Evolutionary conservation across 2,113 vertebrate species (phyloP), one percentile per base, ranked within the genome.

Genomic region (Hemichromis elongatus): DNA sequence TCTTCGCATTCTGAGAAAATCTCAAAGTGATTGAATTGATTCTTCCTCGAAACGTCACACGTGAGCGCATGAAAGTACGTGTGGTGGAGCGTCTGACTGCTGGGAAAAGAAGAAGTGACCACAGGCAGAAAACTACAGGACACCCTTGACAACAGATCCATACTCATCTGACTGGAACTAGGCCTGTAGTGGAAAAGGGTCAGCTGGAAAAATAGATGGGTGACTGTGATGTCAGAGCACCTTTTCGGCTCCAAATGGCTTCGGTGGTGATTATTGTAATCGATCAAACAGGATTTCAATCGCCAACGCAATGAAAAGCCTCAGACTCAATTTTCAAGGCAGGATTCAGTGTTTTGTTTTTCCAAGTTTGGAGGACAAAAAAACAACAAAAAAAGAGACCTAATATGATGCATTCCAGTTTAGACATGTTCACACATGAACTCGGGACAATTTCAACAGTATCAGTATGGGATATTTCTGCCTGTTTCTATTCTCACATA

Each of bases 171-270:
- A 63, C 85, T 86, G 87, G 59, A 86, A 91, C 55, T 52, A 77
- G 82, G 57, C 91, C 83, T 85, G 66, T 35, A 21, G 88, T 61
- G 89, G 79, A 52, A 81, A 68, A 61, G 40, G 79, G 78, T 81
- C 91, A 92, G 88, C 90, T 93, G 92, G 90, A 92, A 92, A 85
- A 92, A 90, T 73, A 90, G 87, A 92, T 78, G 56, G 35, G 57
- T 54, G 52, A 54, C 11, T 18, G 55, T 77, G 83, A 90, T 87
- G 82, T 78, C 37, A 90, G 68, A 83, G 79, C 83, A 91, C 84
- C 83, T 61, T 80, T 18, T 13, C 0, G 61, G 75, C 50, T 77
- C 90, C 73, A 47, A 68, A 83, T 84, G 83, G 84, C 70, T 84
- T 88, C 5, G 3, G 42, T 70, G 87, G 89, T 79, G 78, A 84